Conservation (phyloP, 2,113 vertebrate genomes). For the Elephantulus edwardii region DNA sequence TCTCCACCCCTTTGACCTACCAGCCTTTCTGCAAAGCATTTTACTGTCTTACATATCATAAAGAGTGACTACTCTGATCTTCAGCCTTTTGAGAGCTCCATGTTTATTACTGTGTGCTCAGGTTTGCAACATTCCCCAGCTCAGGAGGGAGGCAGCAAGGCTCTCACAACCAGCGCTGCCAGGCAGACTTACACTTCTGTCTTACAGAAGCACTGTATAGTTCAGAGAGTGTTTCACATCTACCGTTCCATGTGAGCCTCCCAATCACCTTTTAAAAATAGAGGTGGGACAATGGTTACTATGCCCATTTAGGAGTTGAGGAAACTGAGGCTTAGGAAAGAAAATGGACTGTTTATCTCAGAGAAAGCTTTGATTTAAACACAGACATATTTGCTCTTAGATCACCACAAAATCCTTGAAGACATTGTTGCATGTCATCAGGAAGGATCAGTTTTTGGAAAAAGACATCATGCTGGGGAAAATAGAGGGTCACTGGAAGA, state of each 20-base stretch:
- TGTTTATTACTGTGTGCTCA: background rate
- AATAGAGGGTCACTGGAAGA: too few relatives aligned
- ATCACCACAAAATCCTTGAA: too few relatives aligned
- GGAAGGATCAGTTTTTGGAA: too few relatives aligned
- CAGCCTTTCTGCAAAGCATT: background rate
- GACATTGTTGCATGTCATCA: too few relatives aligned
- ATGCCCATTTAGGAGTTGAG: slow-evolving; percentile 11
- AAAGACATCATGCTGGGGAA: too few relatives aligned
- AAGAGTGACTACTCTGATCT: background rate
- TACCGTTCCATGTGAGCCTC: background rate
- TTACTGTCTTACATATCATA: background rate
- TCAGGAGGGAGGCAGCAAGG: background rate
- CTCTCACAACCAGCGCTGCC: background rate
- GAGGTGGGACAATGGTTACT: background rate
- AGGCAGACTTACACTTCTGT: background rate
- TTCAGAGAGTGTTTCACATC: background rate
- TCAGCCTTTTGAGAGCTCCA: background rate
- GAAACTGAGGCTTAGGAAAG: slow-evolving; percentile 1
- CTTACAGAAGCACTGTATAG: background rate
- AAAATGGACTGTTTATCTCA: background rate
- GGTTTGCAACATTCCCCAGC: background rate
- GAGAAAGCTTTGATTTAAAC: background rate
- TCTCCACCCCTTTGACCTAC: background rate
- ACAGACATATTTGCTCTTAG: background rate
- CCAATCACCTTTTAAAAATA: background rate